Percentiles rank a stretch among this genome's conserved stretches.
phyloP scores from a whole-genome alignment of 2,797 vertebrate species.

The Megalops cyprinoides region DNA sequence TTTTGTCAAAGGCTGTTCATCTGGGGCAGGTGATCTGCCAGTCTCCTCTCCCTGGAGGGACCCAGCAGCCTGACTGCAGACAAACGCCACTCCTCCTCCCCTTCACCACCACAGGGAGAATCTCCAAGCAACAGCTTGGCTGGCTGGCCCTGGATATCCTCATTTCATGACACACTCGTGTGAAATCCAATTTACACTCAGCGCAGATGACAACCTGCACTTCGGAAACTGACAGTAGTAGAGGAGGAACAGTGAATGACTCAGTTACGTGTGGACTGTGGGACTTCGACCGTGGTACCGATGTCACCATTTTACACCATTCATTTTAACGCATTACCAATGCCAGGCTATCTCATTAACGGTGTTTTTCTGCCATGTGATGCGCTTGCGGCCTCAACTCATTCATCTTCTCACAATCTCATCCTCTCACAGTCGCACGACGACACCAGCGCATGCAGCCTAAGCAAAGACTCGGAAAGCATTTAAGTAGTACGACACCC shows the following conservation, averaged over 20 bases:
- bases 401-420: no score
- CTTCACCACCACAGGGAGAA: neutral
- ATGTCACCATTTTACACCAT: constrained; percentile 8
- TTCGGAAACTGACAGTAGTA: neutral
- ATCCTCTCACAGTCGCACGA: no score
- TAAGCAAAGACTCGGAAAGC: no score
- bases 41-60: neutral
- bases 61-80: neutral
- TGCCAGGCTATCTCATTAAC: no score
- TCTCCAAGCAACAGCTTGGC: neutral
- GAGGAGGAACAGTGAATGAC: no score
- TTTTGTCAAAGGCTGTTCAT: no score
- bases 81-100: neutral
- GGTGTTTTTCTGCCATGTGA: no score
- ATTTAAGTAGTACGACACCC: no score
- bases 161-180: neutral
- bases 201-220: neutral
- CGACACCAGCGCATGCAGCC: no score
- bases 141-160: neutral
- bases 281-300: neutral
- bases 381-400: no score
- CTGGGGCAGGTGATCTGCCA: neutral
- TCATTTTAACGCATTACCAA: neutral
- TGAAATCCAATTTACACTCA: constrained; percentile 27
- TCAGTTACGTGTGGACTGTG: no score